These are phyloP conservation scores for Alligator sinensis DNA, from an alignment of 2,113 vertebrate genomes.

Conservation along the genomic window DNA sequence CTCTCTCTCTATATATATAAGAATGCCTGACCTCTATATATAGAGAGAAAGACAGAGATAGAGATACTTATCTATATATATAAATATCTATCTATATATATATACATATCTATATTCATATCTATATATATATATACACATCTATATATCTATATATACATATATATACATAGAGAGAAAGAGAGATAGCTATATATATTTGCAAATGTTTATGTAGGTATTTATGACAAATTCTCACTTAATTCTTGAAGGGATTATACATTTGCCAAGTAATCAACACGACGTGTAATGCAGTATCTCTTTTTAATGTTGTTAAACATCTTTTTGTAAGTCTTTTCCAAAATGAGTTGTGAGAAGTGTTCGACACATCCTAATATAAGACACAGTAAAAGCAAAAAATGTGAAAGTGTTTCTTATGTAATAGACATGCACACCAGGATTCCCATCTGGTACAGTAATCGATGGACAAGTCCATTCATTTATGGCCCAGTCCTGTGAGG, in stretches of 20 bases:
- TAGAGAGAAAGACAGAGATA: too few relatives aligned
- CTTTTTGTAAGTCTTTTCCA: not conserved
- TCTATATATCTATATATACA: too few relatives aligned
- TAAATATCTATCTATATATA: too few relatives aligned
- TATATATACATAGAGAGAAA: too few relatives aligned
- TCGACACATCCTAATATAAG: not conserved
- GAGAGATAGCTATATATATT: too few relatives aligned
- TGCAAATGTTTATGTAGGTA: slow-evolving; percentile 40
- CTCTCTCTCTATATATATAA: too few relatives aligned
- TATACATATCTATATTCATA: too few relatives aligned
- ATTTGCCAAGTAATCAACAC: not conserved
- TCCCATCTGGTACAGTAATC: not conserved
- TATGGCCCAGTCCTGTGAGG: not conserved
- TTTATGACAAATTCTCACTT: not conserved
- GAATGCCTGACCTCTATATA: too few relatives aligned
- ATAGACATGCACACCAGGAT: not conserved
- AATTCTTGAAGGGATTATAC: not conserved
- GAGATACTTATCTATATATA: too few relatives aligned
- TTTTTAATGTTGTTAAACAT: not conserved
- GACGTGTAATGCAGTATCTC: not conserved
- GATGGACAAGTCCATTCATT: not conserved
- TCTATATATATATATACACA: too few relatives aligned
- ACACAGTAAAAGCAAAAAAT: not conserved
- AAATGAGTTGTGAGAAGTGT: not conserved
- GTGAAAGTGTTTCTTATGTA: not conserved